Conservation (phyloP, 2,888 invertebrate genomes). For the Monoplex corrugatus region DNA sequence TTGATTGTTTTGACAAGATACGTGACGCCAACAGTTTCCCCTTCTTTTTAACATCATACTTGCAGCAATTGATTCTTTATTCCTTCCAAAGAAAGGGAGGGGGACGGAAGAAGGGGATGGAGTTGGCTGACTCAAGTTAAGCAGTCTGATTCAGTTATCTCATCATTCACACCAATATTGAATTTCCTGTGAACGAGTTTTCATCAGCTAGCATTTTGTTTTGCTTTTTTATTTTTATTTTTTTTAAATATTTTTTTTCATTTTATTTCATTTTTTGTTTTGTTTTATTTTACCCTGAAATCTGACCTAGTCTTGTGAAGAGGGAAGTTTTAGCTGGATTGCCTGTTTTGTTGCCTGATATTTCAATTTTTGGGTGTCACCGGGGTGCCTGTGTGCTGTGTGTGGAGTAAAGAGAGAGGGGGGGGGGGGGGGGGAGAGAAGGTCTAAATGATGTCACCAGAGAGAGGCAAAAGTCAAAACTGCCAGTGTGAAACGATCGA, state of each 20-base stretch:
- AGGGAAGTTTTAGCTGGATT: background rate
- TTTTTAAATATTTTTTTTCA: too few relatives aligned
- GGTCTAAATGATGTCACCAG: too few relatives aligned
- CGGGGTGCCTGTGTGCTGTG: background rate
- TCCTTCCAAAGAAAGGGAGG: background rate
- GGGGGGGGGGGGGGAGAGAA: background rate
- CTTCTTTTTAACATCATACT: background rate
- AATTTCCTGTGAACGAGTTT: conserved; percentile 35
- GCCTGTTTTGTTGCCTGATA: background rate
- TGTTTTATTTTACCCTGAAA: background rate
- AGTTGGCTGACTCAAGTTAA: too few relatives aligned
- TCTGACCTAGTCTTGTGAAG: background rate
- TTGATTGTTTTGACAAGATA: background rate
- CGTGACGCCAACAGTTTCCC: background rate
- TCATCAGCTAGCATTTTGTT: background rate
- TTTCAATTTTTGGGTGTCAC: conserved; percentile 9
- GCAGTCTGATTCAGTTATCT: conserved; percentile 32
- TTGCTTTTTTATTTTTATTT: background rate
- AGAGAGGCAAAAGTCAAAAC: background rate
- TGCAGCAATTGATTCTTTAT: background rate
- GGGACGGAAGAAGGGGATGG: background rate
- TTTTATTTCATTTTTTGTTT: background rate
- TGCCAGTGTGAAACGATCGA: conserved; percentile 8
- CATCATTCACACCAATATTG: conserved; percentile 23
- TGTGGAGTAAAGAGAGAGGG: background rate